Percentiles rank a stretch among this genome's conserved stretches.
phyloP scores from a whole-genome alignment of 37 sponge, comb jelly and placozoan species.

The Cladorhizidae sp. region DNA sequence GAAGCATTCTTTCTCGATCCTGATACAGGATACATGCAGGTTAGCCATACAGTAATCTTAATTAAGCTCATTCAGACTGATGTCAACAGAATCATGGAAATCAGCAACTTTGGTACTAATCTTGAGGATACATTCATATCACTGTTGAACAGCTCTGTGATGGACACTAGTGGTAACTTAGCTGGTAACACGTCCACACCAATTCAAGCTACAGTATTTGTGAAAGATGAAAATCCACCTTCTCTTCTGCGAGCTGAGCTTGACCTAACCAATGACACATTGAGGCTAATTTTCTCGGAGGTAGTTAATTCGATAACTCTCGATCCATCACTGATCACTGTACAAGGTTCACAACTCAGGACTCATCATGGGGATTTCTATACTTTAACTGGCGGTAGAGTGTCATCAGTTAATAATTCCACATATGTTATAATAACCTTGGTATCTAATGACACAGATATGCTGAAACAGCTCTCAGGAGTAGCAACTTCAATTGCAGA shows the following conservation, averaged over 20 bases:
- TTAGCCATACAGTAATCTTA: conserved; percentile 40
- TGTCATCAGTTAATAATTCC: conserved; percentile 35
- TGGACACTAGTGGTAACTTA: conserved; percentile 43
- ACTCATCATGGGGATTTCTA: background rate
- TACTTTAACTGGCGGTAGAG: conserved; percentile 56
- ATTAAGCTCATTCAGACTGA: conserved; percentile 54
- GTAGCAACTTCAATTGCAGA: conserved; percentile 61
- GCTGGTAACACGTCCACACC: conserved; percentile 20
- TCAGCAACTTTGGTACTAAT: conserved; percentile 66
- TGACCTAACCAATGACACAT: conserved; percentile 53
- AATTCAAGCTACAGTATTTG: conserved; percentile 28
- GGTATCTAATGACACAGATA: conserved; percentile 44
- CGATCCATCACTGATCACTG: conserved; percentile 59
- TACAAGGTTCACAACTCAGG: conserved; percentile 46
- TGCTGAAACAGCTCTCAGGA: conserved; percentile 51
- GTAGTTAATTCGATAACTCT: conserved; percentile 68
- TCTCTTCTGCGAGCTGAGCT: conserved; percentile 22
- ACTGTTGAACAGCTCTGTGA: conserved; percentile 30
- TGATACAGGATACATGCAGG: conserved; percentile 4
- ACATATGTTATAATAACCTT: conserved; percentile 47
- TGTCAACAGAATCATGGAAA: conserved; percentile 69
- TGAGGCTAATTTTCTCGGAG: conserved; percentile 77
- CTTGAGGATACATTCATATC: conserved; percentile 44
- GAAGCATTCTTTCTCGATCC: conserved; percentile 21
- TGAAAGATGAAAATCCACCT: conserved; percentile 45